These are phyloP conservation scores for Formica aserva DNA, from an alignment of 2,888 invertebrate genomes.

Conservation along the genomic window DNA sequence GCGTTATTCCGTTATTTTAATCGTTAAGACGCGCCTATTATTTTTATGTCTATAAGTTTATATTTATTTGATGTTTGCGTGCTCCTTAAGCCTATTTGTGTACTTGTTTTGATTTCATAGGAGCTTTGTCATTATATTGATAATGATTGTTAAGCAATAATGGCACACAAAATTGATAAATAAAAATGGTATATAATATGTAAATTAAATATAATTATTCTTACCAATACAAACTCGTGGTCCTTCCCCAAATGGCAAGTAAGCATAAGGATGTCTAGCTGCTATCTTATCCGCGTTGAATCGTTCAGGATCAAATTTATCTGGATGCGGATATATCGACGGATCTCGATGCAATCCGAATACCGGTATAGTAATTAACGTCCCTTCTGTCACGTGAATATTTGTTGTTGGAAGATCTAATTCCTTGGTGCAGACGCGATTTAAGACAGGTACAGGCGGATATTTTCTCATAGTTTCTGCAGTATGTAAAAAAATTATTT, in stretches of 20 bases:
- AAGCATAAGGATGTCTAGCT: constrained; percentile 76
- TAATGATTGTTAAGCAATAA: not conserved
- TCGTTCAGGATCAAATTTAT: constrained; percentile 87
- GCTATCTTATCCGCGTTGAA: constrained; percentile 84
- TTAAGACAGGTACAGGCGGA: constrained; percentile 81
- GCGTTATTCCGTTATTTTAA: too few relatives aligned
- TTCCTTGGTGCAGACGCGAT: constrained; percentile 82
- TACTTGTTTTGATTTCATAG: too few relatives aligned
- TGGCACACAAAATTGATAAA: not conserved
- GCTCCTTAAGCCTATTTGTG: too few relatives aligned
- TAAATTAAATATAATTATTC: constrained; percentile 3
- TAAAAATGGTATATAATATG: not conserved
- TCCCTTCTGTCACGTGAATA: constrained; percentile 75
- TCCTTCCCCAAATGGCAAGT: constrained; percentile 81
- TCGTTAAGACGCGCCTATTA: too few relatives aligned
- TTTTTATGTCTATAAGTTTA: too few relatives aligned
- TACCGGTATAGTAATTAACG: constrained; percentile 82
- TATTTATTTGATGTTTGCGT: too few relatives aligned
- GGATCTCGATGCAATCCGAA: constrained; percentile 86
- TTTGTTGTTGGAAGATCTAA: constrained; percentile 73
- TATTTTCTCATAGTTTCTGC: constrained; percentile 84
- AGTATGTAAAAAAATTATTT: not conserved
- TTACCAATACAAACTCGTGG: constrained; percentile 81
- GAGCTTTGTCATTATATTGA: too few relatives aligned
- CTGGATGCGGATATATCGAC: constrained; percentile 86